Evolutionary conservation across 1,140 invertebrate species (phyloP).

Genomic region (Vollenhovia emeryi): DNA sequence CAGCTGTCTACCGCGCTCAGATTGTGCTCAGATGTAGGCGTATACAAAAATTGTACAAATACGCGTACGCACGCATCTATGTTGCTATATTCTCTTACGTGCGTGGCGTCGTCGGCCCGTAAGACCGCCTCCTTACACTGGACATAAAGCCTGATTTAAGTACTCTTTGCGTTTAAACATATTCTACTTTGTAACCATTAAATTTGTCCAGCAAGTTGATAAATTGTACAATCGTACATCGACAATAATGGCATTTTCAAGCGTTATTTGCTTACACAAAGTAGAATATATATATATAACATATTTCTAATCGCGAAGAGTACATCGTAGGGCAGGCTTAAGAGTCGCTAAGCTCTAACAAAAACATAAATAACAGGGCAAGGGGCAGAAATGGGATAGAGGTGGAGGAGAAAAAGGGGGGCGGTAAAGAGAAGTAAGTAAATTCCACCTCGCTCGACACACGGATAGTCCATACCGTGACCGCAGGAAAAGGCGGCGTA

Average conservation of each 20-base stretch:
- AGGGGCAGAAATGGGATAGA: background rate
- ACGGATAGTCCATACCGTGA: slow-evolving; percentile 23
- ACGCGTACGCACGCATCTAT: background rate
- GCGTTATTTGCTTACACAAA: too few relatives aligned
- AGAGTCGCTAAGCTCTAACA: slow-evolving; percentile 53
- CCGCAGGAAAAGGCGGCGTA: background rate
- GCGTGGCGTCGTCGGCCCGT: slow-evolving; percentile 36
- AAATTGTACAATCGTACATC: too few relatives aligned
- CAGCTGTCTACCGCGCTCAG: background rate
- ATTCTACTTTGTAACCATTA: too few relatives aligned
- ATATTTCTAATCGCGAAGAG: too few relatives aligned
- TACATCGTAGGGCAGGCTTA: too few relatives aligned
- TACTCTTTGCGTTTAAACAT: too few relatives aligned
- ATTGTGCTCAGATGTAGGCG: background rate
- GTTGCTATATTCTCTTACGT: background rate
- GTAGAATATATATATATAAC: too few relatives aligned
- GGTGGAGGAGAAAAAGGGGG: background rate
- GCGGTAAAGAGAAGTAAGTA: slow-evolving; percentile 62
- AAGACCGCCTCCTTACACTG: slow-evolving; percentile 51
- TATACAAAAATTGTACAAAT: background rate
- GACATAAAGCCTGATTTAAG: too few relatives aligned
- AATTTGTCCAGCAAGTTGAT: too few relatives aligned
- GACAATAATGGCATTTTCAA: too few relatives aligned
- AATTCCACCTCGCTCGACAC: slow-evolving; percentile 55
- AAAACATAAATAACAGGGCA: slow-evolving; percentile 59